Conservation (phyloP, 2,797 vertebrate species). For the Dicrostonyx torquatus region DNA sequence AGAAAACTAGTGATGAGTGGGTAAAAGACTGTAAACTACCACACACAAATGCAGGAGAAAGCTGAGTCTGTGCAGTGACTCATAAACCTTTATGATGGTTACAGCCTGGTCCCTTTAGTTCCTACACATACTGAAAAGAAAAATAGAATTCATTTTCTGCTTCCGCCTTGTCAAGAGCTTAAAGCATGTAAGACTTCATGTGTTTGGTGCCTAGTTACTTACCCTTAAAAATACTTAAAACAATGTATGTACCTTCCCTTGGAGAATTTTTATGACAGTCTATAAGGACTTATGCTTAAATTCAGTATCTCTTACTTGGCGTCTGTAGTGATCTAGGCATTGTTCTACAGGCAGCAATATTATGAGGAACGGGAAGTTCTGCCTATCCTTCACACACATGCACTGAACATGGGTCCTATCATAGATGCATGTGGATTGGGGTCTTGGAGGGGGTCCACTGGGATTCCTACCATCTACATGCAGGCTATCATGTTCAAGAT, state of each 20-base stretch:
- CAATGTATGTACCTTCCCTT: background rate
- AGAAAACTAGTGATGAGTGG: background rate
- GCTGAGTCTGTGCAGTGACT: background rate
- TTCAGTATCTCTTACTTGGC: background rate
- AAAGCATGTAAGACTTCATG: background rate
- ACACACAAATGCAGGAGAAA: background rate
- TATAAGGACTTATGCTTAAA: background rate
- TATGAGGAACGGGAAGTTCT: background rate
- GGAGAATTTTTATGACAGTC: background rate
- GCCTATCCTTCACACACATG: background rate
- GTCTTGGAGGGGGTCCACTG: background rate
- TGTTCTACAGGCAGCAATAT: background rate
- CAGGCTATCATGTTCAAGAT: too few species aligned
- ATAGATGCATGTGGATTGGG: too few species aligned
- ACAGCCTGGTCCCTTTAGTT: background rate
- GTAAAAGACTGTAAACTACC: background rate
- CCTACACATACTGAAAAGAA: background rate
- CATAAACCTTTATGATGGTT: background rate
- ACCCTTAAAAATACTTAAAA: background rate
- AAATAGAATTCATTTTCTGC: background rate
- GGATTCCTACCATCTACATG: background rate
- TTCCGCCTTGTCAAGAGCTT: background rate
- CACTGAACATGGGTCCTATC: background rate
- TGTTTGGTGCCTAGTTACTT: background rate
- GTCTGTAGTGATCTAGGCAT: too few species aligned